Evolutionary conservation across 2,113 vertebrate genomes (phyloP).

Genomic region (Gnathonemus echidnorhynchus): DNA sequence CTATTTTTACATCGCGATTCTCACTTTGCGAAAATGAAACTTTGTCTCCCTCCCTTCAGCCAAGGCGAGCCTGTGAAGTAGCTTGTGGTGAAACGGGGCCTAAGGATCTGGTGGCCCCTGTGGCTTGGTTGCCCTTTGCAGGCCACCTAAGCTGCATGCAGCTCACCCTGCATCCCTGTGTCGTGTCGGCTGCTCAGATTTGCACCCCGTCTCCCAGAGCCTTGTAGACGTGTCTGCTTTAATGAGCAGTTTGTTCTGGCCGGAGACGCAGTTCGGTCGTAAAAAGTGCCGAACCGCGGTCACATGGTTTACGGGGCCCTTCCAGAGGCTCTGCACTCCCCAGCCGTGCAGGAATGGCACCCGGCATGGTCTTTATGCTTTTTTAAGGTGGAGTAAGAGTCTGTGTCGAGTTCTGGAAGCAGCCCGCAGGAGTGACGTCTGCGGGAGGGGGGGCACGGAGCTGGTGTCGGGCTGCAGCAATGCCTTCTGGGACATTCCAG

Average conservation of each 20-base stretch:
- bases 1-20: slow-evolving; percentile 13
- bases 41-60: not conserved
- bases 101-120: too few relatives aligned
- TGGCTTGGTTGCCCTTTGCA: not conserved
- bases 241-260: not conserved
- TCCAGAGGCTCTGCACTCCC: not conserved
- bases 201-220: not conserved
- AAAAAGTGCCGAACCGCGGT: not conserved
- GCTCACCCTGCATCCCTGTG: not conserved
- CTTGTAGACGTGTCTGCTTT: not conserved
- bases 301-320: not conserved
- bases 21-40: not conserved
- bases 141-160: not conserved
- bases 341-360: not conserved
- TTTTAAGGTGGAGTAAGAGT: not conserved
- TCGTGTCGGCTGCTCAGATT: not conserved
- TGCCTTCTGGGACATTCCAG: slow-evolving; percentile 12
- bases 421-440: not conserved
- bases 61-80: not conserved
- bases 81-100: not conserved
- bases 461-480: not conserved
- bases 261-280: not conserved
- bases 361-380: not conserved
- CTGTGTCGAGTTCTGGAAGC: not conserved
- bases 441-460: not conserved